These are phyloP conservation scores for Paragorgia papillata DNA, from an alignment of 92 coral and sea anemone genomes.

Conservation along the genomic window DNA sequence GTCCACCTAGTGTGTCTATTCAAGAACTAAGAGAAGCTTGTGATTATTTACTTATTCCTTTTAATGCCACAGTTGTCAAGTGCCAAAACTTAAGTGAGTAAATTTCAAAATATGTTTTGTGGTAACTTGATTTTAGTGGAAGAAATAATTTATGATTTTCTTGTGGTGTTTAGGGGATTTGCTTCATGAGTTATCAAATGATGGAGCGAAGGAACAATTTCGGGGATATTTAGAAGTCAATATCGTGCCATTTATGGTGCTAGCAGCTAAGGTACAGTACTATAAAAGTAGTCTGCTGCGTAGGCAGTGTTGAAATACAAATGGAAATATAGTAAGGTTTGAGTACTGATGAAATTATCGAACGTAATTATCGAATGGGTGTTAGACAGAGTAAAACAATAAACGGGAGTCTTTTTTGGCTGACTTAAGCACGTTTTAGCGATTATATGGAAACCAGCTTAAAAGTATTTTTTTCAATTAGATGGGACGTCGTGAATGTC, in stretches of 20 bases:
- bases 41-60: conserved; percentile 93
- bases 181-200: conserved; percentile 94
- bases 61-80: conserved; percentile 83
- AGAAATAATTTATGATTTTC: too few relatives aligned
- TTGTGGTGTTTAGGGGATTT: conserved; percentile 68
- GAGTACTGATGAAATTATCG: too few relatives aligned
- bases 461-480: conserved; percentile 33
- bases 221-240: conserved; percentile 78
- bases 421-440: too few relatives aligned
- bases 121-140: too few relatives aligned
- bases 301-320: too few relatives aligned
- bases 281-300: too few relatives aligned
- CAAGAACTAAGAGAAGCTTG: conserved; percentile 97
- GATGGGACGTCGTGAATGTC: conserved; percentile 98
- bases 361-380: too few relatives aligned
- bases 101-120: not conserved
- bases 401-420: too few relatives aligned
- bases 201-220: conserved; percentile 95
- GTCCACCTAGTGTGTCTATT: conserved; percentile 91
- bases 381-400: not conserved
- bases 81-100: conserved; percentile 94
- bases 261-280: conserved; percentile 83
- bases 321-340: too few relatives aligned
- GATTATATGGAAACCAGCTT: too few relatives aligned
- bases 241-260: conserved; percentile 90